phyloP scores from a whole-genome alignment of 1,140 invertebrate genomes.

The Drosophila guanche region DNA sequence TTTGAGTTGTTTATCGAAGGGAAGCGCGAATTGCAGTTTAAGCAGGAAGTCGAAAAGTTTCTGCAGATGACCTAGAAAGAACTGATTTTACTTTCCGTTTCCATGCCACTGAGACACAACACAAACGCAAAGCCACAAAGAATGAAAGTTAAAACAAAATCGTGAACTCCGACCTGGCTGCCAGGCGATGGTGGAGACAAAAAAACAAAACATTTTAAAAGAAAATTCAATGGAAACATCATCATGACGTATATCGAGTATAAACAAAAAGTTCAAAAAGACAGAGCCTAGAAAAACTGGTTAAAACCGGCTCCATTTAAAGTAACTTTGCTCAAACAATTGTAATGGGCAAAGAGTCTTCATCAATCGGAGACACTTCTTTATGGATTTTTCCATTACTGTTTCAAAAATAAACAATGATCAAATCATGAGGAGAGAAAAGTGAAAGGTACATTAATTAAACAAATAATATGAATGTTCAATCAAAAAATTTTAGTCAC shows the following conservation, averaged over 20 bases:
- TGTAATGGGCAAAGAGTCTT: neutral
- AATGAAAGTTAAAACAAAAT: conserved; percentile 23
- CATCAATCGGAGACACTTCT: neutral
- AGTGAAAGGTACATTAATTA: conserved; percentile 27
- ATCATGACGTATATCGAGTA: conserved; percentile 63
- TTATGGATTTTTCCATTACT: neutral
- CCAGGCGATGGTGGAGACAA: conserved; percentile 28
- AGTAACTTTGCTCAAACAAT: neutral
- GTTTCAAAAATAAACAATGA: conserved; percentile 13
- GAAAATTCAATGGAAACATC: conserved; percentile 43
- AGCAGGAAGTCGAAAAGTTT: neutral
- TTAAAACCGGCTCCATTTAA: conserved; percentile 22
- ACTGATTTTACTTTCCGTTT: conserved; percentile 4
- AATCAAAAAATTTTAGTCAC: conserved; percentile 17
- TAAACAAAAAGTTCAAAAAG: conserved; percentile 16
- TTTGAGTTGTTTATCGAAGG: conserved; percentile 9
- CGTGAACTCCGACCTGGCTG: neutral
- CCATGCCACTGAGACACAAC: conserved; percentile 9
- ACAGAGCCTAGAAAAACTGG: conserved; percentile 23
- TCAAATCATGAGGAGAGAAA: neutral
- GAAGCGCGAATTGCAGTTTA: neutral
- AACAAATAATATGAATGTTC: conserved; percentile 25
- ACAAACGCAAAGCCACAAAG: neutral
- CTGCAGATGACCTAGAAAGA: neutral
- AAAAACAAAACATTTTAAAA: conserved; percentile 57